Conservation (phyloP, 2,797 vertebrate species). For the Hyperoplus immaculatus region DNA sequence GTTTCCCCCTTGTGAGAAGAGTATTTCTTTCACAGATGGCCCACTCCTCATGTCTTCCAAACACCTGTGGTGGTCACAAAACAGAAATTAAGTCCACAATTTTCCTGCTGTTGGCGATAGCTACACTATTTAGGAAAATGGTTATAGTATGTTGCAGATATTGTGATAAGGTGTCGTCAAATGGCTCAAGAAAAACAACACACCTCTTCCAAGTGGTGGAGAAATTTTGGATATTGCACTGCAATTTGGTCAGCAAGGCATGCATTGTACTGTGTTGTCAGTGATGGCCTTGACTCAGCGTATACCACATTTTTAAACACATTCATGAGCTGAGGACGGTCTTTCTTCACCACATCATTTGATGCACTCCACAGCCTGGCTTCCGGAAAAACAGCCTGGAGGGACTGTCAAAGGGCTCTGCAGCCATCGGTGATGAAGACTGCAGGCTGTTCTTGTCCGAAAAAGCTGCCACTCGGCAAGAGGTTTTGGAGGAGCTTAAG, state of each 20-base stretch:
- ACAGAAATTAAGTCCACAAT: no score
- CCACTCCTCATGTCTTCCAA: not conserved
- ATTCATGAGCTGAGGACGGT: not conserved
- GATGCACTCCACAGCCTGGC: not conserved
- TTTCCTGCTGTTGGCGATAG: no score
- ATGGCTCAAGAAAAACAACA: no score
- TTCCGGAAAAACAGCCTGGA: not conserved
- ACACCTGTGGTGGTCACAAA: not conserved
- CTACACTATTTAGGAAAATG: no score
- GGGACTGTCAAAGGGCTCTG: not conserved
- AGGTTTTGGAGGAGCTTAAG: not conserved
- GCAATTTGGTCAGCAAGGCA: no score
- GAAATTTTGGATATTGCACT: no score
- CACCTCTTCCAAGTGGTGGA: no score
- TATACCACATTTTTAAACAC: not conserved
- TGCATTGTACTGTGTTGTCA: not conserved
- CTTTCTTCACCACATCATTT: not conserved
- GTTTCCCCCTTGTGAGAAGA: not conserved
- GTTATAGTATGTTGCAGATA: no score
- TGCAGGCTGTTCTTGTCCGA: not conserved
- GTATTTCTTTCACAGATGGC: not conserved
- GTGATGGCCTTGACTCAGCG: not conserved
- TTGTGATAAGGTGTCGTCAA: no score
- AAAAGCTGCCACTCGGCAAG: not conserved
- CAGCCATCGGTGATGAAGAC: not conserved